Evolutionary conservation across 2,888 invertebrate genomes (phyloP).

Genomic region (Lithophane ornitopus): DNA sequence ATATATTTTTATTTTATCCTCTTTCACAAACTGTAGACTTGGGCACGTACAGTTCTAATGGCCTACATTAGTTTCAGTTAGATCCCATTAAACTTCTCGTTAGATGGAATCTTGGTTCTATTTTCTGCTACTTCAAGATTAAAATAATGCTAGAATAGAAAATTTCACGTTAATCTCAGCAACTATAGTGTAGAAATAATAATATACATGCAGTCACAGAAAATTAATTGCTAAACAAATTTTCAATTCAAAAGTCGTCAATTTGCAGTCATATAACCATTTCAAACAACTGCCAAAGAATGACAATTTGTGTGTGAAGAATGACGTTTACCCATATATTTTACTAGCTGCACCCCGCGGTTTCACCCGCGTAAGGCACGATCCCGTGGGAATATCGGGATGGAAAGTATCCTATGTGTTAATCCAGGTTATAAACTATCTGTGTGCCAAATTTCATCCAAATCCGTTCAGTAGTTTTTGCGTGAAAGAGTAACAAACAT

Average conservation of each 20-base stretch:
- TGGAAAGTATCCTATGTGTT: too few relatives aligned
- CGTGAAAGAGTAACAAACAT: too few relatives aligned
- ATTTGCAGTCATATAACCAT: too few relatives aligned
- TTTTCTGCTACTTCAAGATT: slow-evolving; percentile 37
- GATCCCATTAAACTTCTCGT: slow-evolving; percentile 45
- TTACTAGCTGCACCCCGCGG: too few relatives aligned
- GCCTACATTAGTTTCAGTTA: slow-evolving; percentile 60
- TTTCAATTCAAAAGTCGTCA: too few relatives aligned
- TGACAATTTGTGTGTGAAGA: too few relatives aligned
- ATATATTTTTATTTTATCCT: slow-evolving; percentile 51
- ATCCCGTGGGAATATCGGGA: too few relatives aligned
- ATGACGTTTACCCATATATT: not conserved
- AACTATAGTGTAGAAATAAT: not conserved
- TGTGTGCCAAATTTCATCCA: too few relatives aligned
- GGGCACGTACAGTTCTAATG: slow-evolving; percentile 56
- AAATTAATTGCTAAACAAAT: not conserved
- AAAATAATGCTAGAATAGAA: slow-evolving; percentile 12
- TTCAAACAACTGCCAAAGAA: not conserved
- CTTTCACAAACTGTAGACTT: slow-evolving; percentile 43
- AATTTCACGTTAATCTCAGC: slow-evolving; percentile 8
- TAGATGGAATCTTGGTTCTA: slow-evolving; percentile 36
- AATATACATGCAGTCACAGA: not conserved
- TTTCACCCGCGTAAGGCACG: too few relatives aligned
- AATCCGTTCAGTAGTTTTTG: too few relatives aligned
- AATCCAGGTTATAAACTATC: too few relatives aligned